phyloP scores from a whole-genome alignment of 2,797 vertebrate species.

The Anguilla pacifica region DNA sequence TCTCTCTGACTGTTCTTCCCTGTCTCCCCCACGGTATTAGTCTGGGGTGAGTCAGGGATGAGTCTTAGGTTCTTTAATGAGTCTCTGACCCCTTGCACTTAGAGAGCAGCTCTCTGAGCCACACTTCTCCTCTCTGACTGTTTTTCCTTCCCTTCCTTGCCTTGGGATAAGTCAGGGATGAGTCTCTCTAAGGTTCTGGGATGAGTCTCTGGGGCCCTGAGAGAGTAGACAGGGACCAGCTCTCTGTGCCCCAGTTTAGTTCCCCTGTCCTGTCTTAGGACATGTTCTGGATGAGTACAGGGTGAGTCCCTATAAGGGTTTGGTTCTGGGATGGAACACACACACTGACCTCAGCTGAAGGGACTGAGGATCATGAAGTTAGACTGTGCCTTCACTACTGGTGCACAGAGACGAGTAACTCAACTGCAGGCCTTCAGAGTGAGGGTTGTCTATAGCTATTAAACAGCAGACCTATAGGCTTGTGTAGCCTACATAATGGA shows the following conservation, averaged over 20 bases:
- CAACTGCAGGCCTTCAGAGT: slow-evolving; percentile 40
- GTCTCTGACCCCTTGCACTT: not conserved
- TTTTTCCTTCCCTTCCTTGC: not conserved
- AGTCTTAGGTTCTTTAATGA: not conserved
- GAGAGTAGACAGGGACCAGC: not conserved
- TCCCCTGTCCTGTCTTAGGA: not conserved
- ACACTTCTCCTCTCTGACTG: not conserved
- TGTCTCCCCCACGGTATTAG: not conserved
- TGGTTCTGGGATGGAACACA: not conserved
- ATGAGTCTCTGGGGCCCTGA: not conserved
- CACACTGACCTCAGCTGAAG: not conserved
- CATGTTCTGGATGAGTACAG: not conserved
- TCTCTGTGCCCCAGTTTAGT: not conserved
- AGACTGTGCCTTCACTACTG: not conserved
- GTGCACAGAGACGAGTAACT: slow-evolving; percentile 6
- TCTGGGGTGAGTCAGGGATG: not conserved
- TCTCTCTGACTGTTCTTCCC: slow-evolving; percentile 22
- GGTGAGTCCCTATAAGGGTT: not conserved
- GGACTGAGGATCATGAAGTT: not conserved
- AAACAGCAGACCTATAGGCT: not conserved
- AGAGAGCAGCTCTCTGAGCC: slow-evolving; percentile 13
- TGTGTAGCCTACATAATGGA: not conserved
- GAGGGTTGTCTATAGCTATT: not conserved
- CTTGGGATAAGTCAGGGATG: slow-evolving; percentile 8
- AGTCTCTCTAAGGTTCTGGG: not conserved